Percentiles rank a stretch among this genome's conserved stretches.
Evolutionary conservation across 2,888 invertebrate genomes (phyloP).

Genomic region (Biston betularia): DNA sequence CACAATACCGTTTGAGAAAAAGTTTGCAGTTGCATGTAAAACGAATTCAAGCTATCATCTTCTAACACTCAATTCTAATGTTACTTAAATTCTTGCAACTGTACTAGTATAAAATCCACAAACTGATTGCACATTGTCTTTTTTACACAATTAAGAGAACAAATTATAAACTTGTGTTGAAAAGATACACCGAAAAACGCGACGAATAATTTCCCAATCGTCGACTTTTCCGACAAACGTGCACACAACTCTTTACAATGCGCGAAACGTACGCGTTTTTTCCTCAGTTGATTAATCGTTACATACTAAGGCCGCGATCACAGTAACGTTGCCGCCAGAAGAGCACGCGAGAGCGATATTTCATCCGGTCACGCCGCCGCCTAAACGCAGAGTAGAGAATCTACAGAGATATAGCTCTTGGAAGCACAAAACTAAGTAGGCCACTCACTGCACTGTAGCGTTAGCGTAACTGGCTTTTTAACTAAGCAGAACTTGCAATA

Average conservation of each 20-base stretch:
- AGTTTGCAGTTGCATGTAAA: no score
- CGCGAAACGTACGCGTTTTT: conserved; percentile 29
- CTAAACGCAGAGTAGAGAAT: not conserved
- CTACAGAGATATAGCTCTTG: not conserved
- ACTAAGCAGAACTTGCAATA: no score
- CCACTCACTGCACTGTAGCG: not conserved
- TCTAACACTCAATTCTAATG: no score
- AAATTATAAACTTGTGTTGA: not conserved
- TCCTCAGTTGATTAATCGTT: conserved; percentile 30
- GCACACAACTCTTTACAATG: conserved; percentile 28
- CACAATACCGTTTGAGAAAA: no score
- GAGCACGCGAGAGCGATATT: conserved; percentile 44
- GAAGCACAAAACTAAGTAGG: not conserved
- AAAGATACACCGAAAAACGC: not conserved
- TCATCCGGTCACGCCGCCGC: conserved; percentile 32
- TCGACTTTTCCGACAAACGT: conserved; percentile 14
- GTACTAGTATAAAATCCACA: no score
- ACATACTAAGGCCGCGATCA: conserved; percentile 31
- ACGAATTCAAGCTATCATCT: no score
- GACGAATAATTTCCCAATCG: conserved; percentile 19
- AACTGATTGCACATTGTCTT: not conserved
- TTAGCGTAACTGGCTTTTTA: not conserved
- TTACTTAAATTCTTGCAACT: no score
- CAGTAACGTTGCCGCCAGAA: conserved; percentile 31
- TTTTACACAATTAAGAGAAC: not conserved